Base-by-base conservation (phyloP, 2,113 vertebrate species). In the Bettongia penicillata region DNA sequence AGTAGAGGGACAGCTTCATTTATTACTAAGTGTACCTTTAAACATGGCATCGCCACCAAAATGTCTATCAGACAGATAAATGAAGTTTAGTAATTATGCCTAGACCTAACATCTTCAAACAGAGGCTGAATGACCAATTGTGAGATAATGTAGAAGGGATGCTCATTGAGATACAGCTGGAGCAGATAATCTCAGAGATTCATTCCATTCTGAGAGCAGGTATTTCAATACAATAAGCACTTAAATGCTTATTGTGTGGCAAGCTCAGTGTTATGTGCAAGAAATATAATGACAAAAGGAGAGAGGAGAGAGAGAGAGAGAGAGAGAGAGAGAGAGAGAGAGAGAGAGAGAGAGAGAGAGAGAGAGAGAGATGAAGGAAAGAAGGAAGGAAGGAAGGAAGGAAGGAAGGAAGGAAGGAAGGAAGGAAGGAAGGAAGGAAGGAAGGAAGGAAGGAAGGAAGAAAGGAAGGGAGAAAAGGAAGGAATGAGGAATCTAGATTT, bases 301-400 rank as follows among this genome's bases (percentile, higher is more conserved):
- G 11, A 61, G 26, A 31, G n/a, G 9, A 57, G 25, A 26, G 55
- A 57, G 8, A 57, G 28, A 28, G 28, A 31, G 2, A 11, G 53
- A 11, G 9, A 28, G 9, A 11, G 8, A 57, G 8, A 3, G 8
- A 57, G 55, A 0, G 11, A 57, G 55, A 9, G 2, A 57, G 8
- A 9, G 11, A 28, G 55, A 3, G 11, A 31, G 28, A 26, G 3
- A 61, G 57, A 8, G 28, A 26, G 26, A 10, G 0, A 12, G 10
- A 8, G 7, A 8, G 10, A 0, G 31, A 25, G 9, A 10, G 10
- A 3, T 2, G 26, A 11, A 6, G 26, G 3, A 3, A 61, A 10
- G 2, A 11, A 11, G 3, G 10, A 7, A 61, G 9, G 26, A 9
- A 57, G 26, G 8, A 31, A 57, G 26, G 26, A 11, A 9, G 10